Evolutionary conservation across 2,797 vertebrate genomes (phyloP).

Genomic region (Galago senegalensis): DNA sequence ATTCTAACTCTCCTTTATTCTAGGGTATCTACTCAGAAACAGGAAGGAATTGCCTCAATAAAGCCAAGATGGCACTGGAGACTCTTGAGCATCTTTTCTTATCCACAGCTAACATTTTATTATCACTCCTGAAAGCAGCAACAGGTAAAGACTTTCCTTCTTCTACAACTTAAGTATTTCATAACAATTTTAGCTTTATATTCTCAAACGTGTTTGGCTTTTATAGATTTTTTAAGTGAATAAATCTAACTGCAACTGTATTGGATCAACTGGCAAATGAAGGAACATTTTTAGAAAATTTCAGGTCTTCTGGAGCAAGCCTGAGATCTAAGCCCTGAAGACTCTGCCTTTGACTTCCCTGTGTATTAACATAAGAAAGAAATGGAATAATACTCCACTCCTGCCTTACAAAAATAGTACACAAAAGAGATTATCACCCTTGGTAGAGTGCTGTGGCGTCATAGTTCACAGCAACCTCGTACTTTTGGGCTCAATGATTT

Average conservation of each 20-base stretch:
- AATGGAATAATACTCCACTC: background rate
- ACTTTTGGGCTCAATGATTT: too few relatives aligned
- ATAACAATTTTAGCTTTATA: background rate
- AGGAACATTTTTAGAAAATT: background rate
- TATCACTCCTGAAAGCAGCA: background rate
- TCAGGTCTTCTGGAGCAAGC: background rate
- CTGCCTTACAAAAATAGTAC: background rate
- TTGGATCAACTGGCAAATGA: background rate
- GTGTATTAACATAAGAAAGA: background rate
- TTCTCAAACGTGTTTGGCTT: background rate
- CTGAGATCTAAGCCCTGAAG: background rate
- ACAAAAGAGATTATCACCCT: background rate
- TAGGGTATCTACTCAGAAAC: background rate
- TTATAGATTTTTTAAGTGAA: background rate
- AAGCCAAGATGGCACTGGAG: background rate
- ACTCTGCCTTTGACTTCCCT: background rate
- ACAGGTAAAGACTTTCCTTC: background rate
- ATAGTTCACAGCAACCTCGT: too few relatives aligned
- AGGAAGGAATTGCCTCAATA: background rate
- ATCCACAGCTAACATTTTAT: background rate
- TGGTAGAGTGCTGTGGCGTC: too few relatives aligned
- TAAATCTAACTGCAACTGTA: background rate
- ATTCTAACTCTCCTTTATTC: constrained; percentile 29
- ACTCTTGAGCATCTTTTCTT: background rate
- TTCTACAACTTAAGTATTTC: background rate